A percentile compares a stretch with the other conserved stretches of the same genome.
phyloP scores from a whole-genome alignment of 2,113 vertebrate species.

The Eupsittula cactorum region DNA sequence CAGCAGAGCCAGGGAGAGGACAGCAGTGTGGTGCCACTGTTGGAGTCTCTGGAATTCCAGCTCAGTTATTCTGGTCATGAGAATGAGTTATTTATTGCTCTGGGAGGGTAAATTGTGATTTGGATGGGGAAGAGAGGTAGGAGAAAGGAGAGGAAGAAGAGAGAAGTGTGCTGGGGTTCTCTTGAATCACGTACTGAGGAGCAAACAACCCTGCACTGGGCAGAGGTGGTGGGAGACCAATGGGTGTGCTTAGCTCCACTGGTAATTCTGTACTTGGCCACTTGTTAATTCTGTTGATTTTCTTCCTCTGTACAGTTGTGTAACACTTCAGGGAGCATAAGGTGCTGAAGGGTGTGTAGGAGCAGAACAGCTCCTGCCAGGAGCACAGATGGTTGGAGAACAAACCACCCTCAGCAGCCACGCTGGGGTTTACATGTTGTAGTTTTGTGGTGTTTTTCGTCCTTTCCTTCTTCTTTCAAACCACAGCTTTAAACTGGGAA shows the following conservation, averaged over 20 bases:
- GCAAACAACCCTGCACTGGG: background rate
- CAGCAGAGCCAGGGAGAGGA: background rate
- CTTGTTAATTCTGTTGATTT: slow-evolving; percentile 34
- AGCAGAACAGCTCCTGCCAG: slow-evolving; percentile 16
- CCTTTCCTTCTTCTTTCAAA: background rate
- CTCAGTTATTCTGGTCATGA: background rate
- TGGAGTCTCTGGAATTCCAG: background rate
- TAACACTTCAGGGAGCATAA: slow-evolving; percentile 47
- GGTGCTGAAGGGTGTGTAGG: slow-evolving; percentile 37
- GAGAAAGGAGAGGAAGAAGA: background rate
- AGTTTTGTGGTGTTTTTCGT: background rate
- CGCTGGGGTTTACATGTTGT: background rate
- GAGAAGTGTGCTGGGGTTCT: background rate
- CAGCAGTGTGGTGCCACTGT: background rate
- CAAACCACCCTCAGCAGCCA: slow-evolving; percentile 34
- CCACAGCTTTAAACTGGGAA: background rate
- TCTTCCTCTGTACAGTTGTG: slow-evolving; percentile 13
- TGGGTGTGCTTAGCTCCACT: accelerated
- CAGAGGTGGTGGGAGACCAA: background rate
- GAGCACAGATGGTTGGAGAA: slow-evolving; percentile 52
- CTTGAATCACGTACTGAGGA: background rate
- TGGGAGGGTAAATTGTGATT: background rate
- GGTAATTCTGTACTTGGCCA: background rate
- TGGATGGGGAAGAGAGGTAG: background rate
- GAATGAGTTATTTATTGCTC: background rate